Conservation (phyloP, 2,888 invertebrate species). For the Caprella mutica region DNA sequence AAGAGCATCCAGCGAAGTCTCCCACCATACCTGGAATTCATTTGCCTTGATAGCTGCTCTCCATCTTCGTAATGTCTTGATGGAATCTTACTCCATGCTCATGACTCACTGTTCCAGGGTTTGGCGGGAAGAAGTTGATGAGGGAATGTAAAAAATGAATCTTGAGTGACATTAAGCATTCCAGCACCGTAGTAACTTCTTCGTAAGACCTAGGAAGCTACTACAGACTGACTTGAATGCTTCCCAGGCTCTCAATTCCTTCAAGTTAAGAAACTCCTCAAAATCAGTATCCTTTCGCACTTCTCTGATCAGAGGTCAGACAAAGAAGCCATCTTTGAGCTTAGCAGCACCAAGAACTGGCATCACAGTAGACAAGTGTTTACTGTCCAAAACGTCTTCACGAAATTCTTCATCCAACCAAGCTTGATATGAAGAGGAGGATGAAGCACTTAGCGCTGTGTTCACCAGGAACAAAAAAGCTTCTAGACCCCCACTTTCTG, state of each 20-base stretch:
- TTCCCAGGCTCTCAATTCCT: slow-evolving; percentile 3
- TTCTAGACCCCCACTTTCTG: slow-evolving; percentile 12
- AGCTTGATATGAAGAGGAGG: slow-evolving; percentile 20
- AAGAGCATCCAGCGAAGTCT: not conserved
- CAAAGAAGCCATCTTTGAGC: slow-evolving; percentile 15
- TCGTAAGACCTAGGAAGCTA: not conserved
- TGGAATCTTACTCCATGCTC: not conserved
- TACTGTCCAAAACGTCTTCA: slow-evolving; percentile 6
- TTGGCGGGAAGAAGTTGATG: not conserved
- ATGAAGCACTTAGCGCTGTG: slow-evolving; percentile 9
- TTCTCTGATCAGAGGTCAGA: slow-evolving; percentile 7
- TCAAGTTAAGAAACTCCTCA: slow-evolving; percentile 3
- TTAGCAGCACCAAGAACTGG: slow-evolving; percentile 13
- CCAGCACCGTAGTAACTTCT: not conserved
- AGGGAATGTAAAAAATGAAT: not conserved
- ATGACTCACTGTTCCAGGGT: not conserved
- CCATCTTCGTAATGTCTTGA: not conserved
- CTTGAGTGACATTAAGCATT: not conserved
- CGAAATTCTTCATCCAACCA: slow-evolving; percentile 12
- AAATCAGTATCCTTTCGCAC: not conserved
- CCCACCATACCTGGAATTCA: not conserved
- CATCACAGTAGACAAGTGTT: slow-evolving; percentile 14
- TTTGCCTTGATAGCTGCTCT: not conserved
- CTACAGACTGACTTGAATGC: not conserved
- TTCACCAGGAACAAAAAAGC: slow-evolving; percentile 11